These are phyloP conservation scores for Pardalotus punctatus DNA, from an alignment of 2,113 vertebrate species.

Conservation along the genomic window DNA sequence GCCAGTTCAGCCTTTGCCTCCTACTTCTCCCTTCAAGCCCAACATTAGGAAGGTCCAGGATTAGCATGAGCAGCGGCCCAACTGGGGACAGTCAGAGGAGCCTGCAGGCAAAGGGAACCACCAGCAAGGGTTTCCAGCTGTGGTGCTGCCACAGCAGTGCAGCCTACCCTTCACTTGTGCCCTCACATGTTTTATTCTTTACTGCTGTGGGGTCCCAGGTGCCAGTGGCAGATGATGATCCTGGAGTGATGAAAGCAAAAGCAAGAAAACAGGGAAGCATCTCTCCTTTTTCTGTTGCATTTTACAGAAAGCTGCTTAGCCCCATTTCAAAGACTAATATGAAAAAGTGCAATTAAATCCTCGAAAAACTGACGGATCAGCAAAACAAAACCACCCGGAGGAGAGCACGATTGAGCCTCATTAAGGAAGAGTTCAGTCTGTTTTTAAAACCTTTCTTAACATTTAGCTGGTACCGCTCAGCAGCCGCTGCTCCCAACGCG, in stretches of 20 bases:
- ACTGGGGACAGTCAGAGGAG: not conserved
- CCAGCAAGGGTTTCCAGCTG: not conserved
- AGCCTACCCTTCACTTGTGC: not conserved
- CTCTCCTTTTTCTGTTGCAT: constrained; percentile 33
- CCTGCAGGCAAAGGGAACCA: not conserved
- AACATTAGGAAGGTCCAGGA: not conserved
- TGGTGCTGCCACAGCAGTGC: not conserved
- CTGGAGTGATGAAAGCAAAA: constrained; percentile 3
- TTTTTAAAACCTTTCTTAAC: constrained; percentile 81
- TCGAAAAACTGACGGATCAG: constrained; percentile 80
- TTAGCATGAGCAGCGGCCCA: not conserved
- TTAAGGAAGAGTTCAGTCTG: constrained; percentile 78
- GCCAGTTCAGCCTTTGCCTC: not conserved
- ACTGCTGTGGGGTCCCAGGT: not conserved
- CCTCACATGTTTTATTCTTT: not conserved
- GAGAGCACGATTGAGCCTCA: constrained; percentile 76
- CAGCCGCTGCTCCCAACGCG: constrained; percentile 64
- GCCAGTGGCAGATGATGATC: constrained; percentile 1
- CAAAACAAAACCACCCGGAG: constrained; percentile 80
- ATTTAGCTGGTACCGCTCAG: constrained; percentile 77
- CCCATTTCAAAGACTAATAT: constrained; percentile 76
- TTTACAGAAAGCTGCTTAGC: constrained; percentile 69
- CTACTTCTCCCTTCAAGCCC: not conserved
- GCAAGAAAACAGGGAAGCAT: constrained; percentile 39
- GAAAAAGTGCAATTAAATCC: constrained; percentile 78